Evolutionary conservation across 2,888 invertebrate genomes (phyloP), one percentile per base, ranked within the genome.

Genomic region (Synanthedon andrenaeformis): DNA sequence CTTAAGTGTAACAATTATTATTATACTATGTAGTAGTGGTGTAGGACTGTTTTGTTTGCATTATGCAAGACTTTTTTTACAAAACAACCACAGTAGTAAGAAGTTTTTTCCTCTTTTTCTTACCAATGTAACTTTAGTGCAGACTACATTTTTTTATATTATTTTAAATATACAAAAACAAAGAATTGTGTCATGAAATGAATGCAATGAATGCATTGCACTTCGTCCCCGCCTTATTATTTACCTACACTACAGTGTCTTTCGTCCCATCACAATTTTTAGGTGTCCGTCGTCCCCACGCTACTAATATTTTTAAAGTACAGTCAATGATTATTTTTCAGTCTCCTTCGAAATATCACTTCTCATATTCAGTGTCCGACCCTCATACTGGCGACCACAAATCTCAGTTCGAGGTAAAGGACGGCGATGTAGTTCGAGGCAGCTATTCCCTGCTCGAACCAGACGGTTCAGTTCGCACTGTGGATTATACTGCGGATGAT

Each of bases 361-460:
- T 74, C 68, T 74, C 70, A 58, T 84, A 85, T 63, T 79, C 79
- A 51, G 82, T 85, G 4, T 68, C 76, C 57, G 84, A 85, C 63
- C 71, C 71, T 42, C 78, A 81, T 65, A 81, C 83, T 59, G 82
- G 82, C 23, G 85, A 85, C 67, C 68, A 74, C 63, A 80, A 82
- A 65, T 68, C 69, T 55, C 79, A 79, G 64, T 76, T 79, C 58
- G 85, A 85, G 60, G 54, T 56, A 52, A 65, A 73, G 42, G 81
- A 82, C 55, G 83, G 83, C 49, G 82, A 82, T 58, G 72, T 71
- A 1, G 81, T 82, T 35, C 74, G 76, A 58, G 82, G 81, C 49
- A 82, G 88, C 56, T 92, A 91, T 76, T 86, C 88, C 56, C 82
- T 90, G 41, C 86, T 89, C 58, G 89, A 90, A 64, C 89, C 90